Conservation (phyloP, 92 coral and sea anemone genomes). For the Metridium senile region DNA sequence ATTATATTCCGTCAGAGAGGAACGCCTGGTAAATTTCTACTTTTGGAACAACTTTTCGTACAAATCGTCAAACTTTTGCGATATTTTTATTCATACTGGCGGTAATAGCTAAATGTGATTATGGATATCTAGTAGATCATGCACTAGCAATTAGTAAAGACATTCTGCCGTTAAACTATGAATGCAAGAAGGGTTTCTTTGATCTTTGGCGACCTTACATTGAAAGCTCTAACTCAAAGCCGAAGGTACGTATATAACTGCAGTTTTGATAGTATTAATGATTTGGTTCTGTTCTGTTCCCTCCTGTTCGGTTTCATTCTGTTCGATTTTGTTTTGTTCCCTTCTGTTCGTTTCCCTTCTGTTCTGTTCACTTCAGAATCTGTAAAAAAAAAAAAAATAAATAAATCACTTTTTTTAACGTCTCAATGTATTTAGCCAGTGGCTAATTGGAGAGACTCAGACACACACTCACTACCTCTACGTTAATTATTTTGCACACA, state of each 20-base stretch:
- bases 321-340: no score
- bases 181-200: slow-evolving; percentile 59
- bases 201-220: slow-evolving; percentile 70
- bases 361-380: no score
- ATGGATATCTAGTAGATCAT: slow-evolving; percentile 91
- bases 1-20: slow-evolving; percentile 5
- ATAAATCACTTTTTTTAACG: no score
- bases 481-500: no score
- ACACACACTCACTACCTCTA: no score
- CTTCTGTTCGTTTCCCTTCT: no score
- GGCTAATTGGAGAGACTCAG: no score
- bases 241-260: not conserved
- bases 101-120: slow-evolving; percentile 55
- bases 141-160: slow-evolving; percentile 61
- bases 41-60: not conserved
- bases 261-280: no score
- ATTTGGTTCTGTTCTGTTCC: not conserved
- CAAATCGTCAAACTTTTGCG: not conserved
- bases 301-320: no score
- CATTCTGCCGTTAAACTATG: slow-evolving; percentile 48
- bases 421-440: no score
- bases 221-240: slow-evolving; percentile 15
- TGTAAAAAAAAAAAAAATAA: no score
- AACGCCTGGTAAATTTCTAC: slow-evolving; percentile 29
- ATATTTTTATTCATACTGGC: slow-evolving; percentile 58